A percentile compares a stretch with the other conserved stretches of the same genome.
phyloP scores from a whole-genome alignment of 2,113 vertebrate species.

The Xenopus borealis region DNA sequence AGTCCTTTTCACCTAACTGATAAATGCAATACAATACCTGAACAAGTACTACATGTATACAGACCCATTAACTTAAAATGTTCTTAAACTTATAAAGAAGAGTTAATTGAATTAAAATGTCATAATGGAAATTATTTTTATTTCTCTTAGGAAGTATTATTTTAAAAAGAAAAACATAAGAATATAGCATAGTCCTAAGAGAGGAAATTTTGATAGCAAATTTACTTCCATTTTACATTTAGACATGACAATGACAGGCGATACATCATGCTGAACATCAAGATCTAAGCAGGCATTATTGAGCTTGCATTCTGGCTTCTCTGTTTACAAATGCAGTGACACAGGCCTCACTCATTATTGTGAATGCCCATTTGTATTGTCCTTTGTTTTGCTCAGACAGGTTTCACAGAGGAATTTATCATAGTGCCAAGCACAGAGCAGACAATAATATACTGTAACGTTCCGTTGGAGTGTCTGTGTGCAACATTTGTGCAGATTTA shows the following conservation, averaged over 20 bases:
- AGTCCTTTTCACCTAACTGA: too few species aligned
- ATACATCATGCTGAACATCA: slow-evolving; percentile 31
- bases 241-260: slow-evolving; percentile 26
- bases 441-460: background rate
- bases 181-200: too few species aligned
- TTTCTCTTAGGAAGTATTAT: too few species aligned
- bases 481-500: background rate
- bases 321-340: slow-evolving; percentile 36
- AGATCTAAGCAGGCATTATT: slow-evolving; percentile 22
- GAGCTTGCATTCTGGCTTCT: slow-evolving; percentile 35
- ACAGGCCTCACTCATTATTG: slow-evolving; percentile 17
- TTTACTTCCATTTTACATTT: slow-evolving; percentile 22
- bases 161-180: too few species aligned
- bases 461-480: background rate
- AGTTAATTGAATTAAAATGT: too few species aligned
- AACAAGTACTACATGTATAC: too few species aligned
- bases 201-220: background rate
- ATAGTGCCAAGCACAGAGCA: background rate
- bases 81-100: too few species aligned
- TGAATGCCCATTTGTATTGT: slow-evolving; percentile 18
- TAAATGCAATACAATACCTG: too few species aligned
- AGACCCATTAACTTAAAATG: too few species aligned
- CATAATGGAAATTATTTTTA: too few species aligned
- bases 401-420: slow-evolving; percentile 20
- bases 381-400: background rate